Evolutionary conservation across 2,888 invertebrate genomes (phyloP).

Genomic region (Metalampra italica): DNA sequence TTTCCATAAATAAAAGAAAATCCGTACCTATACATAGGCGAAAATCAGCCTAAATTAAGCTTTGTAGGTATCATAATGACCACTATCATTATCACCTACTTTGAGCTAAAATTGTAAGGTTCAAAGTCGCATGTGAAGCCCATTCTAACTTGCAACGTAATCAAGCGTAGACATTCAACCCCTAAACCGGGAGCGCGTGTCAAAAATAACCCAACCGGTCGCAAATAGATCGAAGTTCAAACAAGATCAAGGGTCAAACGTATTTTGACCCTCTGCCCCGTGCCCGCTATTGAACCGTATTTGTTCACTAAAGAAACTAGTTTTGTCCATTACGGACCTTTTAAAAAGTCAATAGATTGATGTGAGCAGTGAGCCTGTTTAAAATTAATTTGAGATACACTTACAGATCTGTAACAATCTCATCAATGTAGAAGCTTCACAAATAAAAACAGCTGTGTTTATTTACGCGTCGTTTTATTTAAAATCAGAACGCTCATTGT

Average conservation of each 20-base stretch:
- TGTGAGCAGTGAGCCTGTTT: neutral
- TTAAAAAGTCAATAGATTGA: neutral
- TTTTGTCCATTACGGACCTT: conserved; percentile 13
- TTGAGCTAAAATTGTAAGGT: neutral
- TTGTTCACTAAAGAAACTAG: conserved; percentile 5
- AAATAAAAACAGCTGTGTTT: neutral
- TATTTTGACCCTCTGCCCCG: conserved; percentile 9
- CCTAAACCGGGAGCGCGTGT: conserved; percentile 19
- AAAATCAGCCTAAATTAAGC: no score
- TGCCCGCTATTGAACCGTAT: conserved; percentile 6
- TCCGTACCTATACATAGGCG: no score
- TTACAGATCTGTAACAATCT: neutral
- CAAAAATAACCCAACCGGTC: conserved; percentile 18
- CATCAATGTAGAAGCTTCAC: neutral
- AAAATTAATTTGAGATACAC: conserved; percentile 15
- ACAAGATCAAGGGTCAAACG: conserved; percentile 9
- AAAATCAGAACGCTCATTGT: conserved; percentile 54
- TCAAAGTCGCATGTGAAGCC: no score
- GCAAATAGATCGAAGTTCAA: conserved; percentile 4
- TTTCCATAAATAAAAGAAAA: no score
- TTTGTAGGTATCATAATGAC: no score
- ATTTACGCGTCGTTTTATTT: neutral
- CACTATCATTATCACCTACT: no score
- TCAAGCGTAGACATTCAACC: conserved; percentile 3
- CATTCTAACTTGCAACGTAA: no score